Evolutionary conservation across 2,888 invertebrate species (phyloP).

Genomic region (Xestia sexstrigata): DNA sequence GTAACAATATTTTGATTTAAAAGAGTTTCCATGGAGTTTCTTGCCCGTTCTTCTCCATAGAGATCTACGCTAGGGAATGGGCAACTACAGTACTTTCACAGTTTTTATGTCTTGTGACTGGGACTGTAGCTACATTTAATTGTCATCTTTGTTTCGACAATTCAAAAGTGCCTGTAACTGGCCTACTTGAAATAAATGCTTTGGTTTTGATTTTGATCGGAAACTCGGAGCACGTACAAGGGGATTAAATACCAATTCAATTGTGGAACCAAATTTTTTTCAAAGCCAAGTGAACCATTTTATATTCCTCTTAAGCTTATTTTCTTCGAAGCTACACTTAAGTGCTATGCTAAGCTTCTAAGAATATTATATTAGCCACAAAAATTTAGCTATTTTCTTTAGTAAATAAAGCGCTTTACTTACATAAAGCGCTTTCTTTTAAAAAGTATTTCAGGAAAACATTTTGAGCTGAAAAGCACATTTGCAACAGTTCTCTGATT

Average conservation of each 20-base stretch:
- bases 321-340: background rate
- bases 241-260: background rate
- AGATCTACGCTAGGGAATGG: too few species aligned
- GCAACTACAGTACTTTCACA: too few species aligned
- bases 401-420: too few species aligned
- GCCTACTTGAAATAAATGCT: too few species aligned
- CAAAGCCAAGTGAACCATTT: background rate
- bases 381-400: background rate
- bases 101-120: too few species aligned
- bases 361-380: background rate
- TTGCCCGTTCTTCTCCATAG: too few species aligned
- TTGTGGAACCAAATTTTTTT: conserved; percentile 1
- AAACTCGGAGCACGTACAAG: background rate
- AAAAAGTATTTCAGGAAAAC: background rate
- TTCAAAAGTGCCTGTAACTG: too few species aligned
- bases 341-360: background rate
- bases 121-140: too few species aligned
- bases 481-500: background rate
- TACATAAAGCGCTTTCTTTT: background rate
- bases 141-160: too few species aligned
- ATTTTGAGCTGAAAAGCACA: background rate
- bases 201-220: too few species aligned
- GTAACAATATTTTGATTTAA: too few species aligned
- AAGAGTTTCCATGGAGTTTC: too few species aligned
- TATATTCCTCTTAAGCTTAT: background rate